phyloP scores from a whole-genome alignment of 2,113 vertebrate species.

The Podocnemis expansa region DNA sequence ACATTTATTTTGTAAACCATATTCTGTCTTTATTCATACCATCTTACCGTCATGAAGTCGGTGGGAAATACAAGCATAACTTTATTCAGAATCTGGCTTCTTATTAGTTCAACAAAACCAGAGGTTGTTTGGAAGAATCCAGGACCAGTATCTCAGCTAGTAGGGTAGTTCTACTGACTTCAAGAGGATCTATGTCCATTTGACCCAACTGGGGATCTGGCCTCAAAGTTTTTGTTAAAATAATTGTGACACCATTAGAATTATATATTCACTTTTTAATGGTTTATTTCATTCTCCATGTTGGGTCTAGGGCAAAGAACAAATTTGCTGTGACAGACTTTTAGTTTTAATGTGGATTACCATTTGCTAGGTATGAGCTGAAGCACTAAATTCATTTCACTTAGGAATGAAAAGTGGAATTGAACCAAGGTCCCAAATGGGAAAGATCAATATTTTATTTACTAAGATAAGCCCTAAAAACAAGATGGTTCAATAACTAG shows the following conservation, averaged over 20 bases:
- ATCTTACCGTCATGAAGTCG: neutral
- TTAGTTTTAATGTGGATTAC: slow-evolving; percentile 25
- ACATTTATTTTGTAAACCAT: neutral
- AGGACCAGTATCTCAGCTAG: neutral
- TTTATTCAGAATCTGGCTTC: neutral
- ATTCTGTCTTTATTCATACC: neutral
- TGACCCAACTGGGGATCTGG: neutral
- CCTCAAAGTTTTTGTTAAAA: neutral
- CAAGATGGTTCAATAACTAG: slow-evolving; percentile 7
- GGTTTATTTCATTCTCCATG: neutral
- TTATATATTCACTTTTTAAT: neutral
- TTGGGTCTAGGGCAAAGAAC: neutral
- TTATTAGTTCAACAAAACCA: neutral
- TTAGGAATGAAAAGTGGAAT: neutral
- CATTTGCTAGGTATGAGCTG: neutral
- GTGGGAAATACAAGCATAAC: neutral
- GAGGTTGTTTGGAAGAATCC: neutral
- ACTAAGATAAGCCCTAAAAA: slow-evolving; percentile 52
- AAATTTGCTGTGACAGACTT: neutral
- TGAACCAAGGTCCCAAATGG: neutral
- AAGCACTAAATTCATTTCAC: slow-evolving; percentile 17
- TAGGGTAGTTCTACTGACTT: neutral
- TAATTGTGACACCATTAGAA: neutral
- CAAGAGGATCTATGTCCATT: neutral
- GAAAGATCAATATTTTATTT: slow-evolving; percentile 42